Evolutionary conservation across 2,888 invertebrate genomes (phyloP).

Genomic region (Amiota mariae): DNA sequence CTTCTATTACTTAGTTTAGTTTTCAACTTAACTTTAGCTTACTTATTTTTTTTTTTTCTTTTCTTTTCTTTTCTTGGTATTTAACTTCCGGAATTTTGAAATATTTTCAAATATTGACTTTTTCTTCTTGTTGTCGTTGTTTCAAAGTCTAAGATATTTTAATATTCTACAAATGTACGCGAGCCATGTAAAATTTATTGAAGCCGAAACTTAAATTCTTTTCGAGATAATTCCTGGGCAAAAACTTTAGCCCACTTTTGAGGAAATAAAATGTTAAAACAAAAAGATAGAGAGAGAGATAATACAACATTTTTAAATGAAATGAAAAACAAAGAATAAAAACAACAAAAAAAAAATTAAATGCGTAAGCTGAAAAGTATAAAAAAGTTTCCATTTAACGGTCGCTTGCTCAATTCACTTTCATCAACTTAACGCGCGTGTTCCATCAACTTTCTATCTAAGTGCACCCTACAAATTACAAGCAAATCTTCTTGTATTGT

Average conservation of each 20-base stretch:
- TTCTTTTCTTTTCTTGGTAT: background rate
- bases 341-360: conserved; percentile 19
- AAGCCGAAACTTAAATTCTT: conserved; percentile 38
- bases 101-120: background rate
- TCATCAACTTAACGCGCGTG: conserved; percentile 38
- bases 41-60: background rate
- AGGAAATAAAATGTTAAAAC: conserved; percentile 23
- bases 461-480: no score
- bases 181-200: conserved; percentile 56
- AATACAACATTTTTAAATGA: background rate
- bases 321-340: conserved; percentile 15
- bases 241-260: conserved; percentile 35
- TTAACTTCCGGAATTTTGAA: background rate
- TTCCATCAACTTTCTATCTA: background rate
- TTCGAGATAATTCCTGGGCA: conserved; percentile 15
- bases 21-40: no score
- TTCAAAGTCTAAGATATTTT: conserved; percentile 46
- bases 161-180: conserved; percentile 57
- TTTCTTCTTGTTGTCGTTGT: background rate
- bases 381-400: conserved; percentile 54
- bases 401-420: conserved; percentile 54
- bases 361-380: conserved; percentile 11
- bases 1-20: no score
- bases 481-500: no score
- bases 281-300: background rate